Conservation (phyloP, 2,888 invertebrate species). For the Quadroppia sp. region DNA sequence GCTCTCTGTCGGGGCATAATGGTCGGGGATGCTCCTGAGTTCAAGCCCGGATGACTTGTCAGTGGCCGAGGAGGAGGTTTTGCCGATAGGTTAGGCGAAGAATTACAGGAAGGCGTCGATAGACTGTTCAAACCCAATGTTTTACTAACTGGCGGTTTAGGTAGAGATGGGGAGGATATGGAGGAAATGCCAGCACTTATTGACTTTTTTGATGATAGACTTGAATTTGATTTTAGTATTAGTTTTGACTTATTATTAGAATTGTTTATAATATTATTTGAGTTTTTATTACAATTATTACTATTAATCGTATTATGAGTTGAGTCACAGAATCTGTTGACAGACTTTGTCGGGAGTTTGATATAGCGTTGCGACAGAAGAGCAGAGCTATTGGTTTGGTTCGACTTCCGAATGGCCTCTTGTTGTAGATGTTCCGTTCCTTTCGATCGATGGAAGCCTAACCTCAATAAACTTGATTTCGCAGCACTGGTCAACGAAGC, state of each 20-base stretch:
- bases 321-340: not conserved
- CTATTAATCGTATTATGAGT: not conserved
- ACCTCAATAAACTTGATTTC: slow-evolving; percentile 25
- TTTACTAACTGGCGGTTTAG: slow-evolving; percentile 6
- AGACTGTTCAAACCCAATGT: not conserved
- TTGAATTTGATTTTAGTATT: not conserved
- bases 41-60: slow-evolving; percentile 26
- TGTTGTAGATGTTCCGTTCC: slow-evolving; percentile 41
- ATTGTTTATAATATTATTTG: not conserved
- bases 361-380: slow-evolving; percentile 41
- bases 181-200: not conserved
- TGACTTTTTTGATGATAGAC: not conserved
- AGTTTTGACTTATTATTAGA: not conserved
- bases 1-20: slow-evolving; percentile 31
- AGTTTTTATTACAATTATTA: not conserved
- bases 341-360: slow-evolving; percentile 30
- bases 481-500: not conserved
- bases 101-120: not conserved
- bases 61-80: slow-evolving; percentile 25
- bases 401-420: slow-evolving; percentile 40
- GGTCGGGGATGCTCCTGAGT: not conserved
- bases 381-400: slow-evolving; percentile 20
- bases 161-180: not conserved
- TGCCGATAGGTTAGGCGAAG: slow-evolving; percentile 11
- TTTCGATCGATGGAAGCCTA: slow-evolving; percentile 35